Percentiles rank a stretch among this genome's conserved stretches.
Conservation (phyloP, 2,797 vertebrate genomes). For the Rhinophrynus dorsalis region DNA sequence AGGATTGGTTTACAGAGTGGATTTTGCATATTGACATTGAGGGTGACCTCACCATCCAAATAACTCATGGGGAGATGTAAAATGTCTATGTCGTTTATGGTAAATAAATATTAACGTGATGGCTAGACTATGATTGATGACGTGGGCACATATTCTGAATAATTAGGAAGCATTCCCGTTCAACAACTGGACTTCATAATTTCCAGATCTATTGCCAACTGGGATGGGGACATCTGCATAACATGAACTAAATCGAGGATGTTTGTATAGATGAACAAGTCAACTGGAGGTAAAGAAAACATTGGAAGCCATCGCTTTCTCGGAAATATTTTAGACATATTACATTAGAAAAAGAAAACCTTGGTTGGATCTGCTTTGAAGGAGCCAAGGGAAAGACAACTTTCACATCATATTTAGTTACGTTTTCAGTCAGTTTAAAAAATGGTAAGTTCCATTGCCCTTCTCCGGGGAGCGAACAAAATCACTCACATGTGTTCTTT, state of each 20-base stretch:
- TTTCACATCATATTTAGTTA: conserved; percentile 39
- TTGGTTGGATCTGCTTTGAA: conserved; percentile 23
- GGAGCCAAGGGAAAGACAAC: conserved; percentile 34
- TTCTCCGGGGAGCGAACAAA: conserved; percentile 15
- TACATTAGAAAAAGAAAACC: conserved; percentile 21
- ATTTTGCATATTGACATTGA: neutral
- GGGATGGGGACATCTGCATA: conserved; percentile 43
- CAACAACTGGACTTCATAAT: conserved; percentile 24
- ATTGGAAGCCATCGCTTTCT: conserved; percentile 12
- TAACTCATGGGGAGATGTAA: conserved; percentile 12
- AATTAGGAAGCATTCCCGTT: conserved; percentile 27
- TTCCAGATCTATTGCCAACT: conserved; percentile 25
- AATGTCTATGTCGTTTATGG: neutral
- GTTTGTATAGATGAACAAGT: conserved; percentile 46
- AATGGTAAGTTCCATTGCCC: conserved; percentile 1
- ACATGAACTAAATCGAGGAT: conserved; percentile 43
- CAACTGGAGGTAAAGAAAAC: conserved; percentile 38
- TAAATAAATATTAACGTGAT: conserved; percentile 21
- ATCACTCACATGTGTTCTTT: conserved; percentile 69
- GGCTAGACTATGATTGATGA: conserved; percentile 40
- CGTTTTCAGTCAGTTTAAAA: conserved; percentile 31
- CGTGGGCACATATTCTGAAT: conserved; percentile 5
- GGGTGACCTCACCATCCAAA: neutral
- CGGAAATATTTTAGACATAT: conserved; percentile 37
- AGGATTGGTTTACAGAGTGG: neutral